Conservation (phyloP, 2,888 invertebrate genomes). For the Psococerastis gibbosa region DNA sequence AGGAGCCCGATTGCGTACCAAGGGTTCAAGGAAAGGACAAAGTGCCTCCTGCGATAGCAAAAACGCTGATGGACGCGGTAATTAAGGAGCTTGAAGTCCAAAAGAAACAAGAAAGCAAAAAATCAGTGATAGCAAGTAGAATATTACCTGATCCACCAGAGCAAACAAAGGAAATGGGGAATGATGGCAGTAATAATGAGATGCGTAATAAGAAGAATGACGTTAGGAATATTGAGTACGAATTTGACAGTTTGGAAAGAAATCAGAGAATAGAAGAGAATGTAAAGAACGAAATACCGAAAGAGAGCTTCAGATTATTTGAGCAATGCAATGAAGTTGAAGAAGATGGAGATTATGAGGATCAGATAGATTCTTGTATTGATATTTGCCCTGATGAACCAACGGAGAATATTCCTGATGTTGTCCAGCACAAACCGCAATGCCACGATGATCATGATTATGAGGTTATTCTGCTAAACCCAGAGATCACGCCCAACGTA, state of each 20-base stretch:
- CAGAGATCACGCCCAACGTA: slow-evolving; percentile 20
- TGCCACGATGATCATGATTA: slow-evolving; percentile 31
- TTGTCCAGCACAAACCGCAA: slow-evolving; percentile 24
- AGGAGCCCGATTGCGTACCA: slow-evolving; percentile 1
- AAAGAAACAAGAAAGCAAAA: slow-evolving; percentile 4
- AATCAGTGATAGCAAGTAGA: background rate
- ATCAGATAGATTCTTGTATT: slow-evolving; percentile 5
- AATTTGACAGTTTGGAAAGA: slow-evolving; percentile 54
- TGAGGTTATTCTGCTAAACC: slow-evolving; percentile 24
- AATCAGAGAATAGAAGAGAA: slow-evolving; percentile 20
- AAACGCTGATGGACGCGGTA: slow-evolving; percentile 28
- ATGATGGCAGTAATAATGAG: background rate
- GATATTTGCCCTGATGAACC: background rate
- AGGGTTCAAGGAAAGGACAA: slow-evolving; percentile 7
- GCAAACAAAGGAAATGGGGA: background rate
- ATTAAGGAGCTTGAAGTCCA: slow-evolving; percentile 25
- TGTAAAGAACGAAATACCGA: background rate
- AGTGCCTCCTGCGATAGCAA: slow-evolving; percentile 18
- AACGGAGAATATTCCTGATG: background rate
- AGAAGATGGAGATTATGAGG: background rate
- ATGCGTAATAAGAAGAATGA: background rate
- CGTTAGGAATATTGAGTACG: slow-evolving; percentile 47
- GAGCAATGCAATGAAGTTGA: background rate
- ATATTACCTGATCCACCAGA: background rate
- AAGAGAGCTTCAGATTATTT: background rate